Evolutionary conservation across 2,797 vertebrate species (phyloP), one percentile per base, ranked within the genome.

Genomic region (Mionectes olivaceus): DNA sequence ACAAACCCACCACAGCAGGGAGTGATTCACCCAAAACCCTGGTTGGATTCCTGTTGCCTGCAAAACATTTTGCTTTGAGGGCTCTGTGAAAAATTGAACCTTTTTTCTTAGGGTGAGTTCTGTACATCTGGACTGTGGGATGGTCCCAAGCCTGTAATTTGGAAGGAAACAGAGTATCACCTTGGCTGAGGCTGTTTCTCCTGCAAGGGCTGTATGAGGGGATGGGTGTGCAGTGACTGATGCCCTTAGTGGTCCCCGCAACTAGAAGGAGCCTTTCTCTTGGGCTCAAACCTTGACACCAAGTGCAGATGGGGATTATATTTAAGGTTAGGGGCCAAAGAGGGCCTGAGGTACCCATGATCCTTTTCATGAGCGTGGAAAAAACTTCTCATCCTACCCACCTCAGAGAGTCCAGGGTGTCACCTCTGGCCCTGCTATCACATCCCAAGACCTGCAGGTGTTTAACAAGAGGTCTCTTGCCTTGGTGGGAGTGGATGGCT

Each of bases 41-140:
- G 82, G 96, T 95, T 87, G 83, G 86, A 74, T 87, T 90, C 57
- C 53, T 19, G 39, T 78, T 89, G 87, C 43, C 88, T 89, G 75
- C 85, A 89, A 65, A 77, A 27, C n/a, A 47, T 43, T 75, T 83
- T 37, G 27, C 49, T 65, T 73, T 60, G 49, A 50, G 24, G 74
- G 49, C 23, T 75, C 57, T 27, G 0, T 3, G 59, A 67, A 55
- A 84, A 60, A 41, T 14, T 7, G 27, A 81, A 44, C 5, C 17
- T 55, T 70, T 55, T 56, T 17, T 49, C 43, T 37, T 35, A 17
- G 33, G 6, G 10, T 4, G 1, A 56, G 22, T 6, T 56, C 27
- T 47, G 17, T 43, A 14, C 27, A 3, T 32, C 41, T 59, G 53
- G n/a, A 2, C 46, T 25, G 21, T 16, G 52, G 11, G 25, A 11